These are phyloP conservation scores for Xestia ashworthii DNA, from an alignment of 2,888 invertebrate species.

Conservation along the genomic window DNA sequence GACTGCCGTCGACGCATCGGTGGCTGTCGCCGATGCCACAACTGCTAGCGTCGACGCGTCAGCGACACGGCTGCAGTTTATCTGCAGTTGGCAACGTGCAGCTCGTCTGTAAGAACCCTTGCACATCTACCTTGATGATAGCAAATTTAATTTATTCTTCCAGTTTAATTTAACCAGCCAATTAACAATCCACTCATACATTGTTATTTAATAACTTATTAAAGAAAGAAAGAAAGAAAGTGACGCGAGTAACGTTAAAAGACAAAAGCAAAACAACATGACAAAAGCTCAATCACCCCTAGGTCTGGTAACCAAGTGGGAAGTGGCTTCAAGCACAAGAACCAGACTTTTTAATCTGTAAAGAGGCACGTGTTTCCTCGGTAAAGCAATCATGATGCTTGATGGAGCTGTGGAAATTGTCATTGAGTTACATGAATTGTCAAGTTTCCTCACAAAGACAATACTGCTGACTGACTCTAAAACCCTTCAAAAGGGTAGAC, in stretches of 20 bases:
- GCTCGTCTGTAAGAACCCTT: too few species aligned
- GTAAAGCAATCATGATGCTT: conserved; percentile 30
- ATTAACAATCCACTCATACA: not conserved
- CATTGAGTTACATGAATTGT: not conserved
- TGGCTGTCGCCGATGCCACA: too few species aligned
- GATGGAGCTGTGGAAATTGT: not conserved
- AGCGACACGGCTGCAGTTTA: too few species aligned
- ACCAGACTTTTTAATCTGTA: conserved; percentile 14
- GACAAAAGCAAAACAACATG: conserved; percentile 3
- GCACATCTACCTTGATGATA: not conserved
- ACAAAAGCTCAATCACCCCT: conserved; percentile 36
- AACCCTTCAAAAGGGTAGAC: too few species aligned
- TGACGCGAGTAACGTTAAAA: not conserved
- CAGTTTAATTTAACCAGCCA: not conserved
- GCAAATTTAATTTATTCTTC: not conserved
- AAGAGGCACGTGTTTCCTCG: conserved; percentile 39
- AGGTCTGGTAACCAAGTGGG: conserved; percentile 14
- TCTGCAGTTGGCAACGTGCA: too few species aligned
- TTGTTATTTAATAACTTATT: conserved; percentile 2
- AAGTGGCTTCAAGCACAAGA: conserved; percentile 20
- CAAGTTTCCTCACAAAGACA: not conserved
- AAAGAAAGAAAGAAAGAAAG: not conserved
- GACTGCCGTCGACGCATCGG: too few species aligned
- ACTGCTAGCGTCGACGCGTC: too few species aligned
- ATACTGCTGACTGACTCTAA: too few species aligned